Evolutionary conservation across 2,113 vertebrate species (phyloP).

Genomic region (Octodon degus): DNA sequence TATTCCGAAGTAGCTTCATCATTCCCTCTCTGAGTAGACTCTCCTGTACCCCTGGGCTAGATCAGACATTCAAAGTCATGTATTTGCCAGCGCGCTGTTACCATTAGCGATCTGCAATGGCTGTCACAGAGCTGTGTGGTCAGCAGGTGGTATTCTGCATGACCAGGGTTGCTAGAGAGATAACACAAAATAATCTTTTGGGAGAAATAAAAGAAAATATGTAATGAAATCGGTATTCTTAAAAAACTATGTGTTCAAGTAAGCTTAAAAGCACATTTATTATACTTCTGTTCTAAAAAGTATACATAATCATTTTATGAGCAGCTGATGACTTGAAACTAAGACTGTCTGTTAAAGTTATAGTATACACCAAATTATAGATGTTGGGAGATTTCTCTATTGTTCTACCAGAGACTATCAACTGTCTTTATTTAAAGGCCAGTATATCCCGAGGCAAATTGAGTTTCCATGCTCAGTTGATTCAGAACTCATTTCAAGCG

Average conservation of each 20-base stretch:
- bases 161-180: conserved; percentile 68
- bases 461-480: conserved; percentile 75
- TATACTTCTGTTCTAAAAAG: conserved; percentile 63
- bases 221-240: conserved; percentile 56
- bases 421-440: conserved; percentile 75
- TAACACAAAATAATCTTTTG: conserved; percentile 70
- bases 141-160: conserved; percentile 79
- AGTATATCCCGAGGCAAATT: conserved; percentile 72
- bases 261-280: conserved; percentile 68
- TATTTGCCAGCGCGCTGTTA: conserved; percentile 61
- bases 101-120: conserved; percentile 79
- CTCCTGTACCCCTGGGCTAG: conserved; percentile 75
- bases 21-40: conserved; percentile 75
- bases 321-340: conserved; percentile 63
- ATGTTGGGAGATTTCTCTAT: conserved; percentile 66
- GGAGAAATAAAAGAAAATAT: conserved; percentile 76
- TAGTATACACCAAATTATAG: conserved; percentile 51
- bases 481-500: conserved; percentile 70
- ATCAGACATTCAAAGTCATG: conserved; percentile 73
- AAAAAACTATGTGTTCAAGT: conserved; percentile 54
- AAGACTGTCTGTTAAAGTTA: conserved; percentile 48
- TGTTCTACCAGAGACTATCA: conserved; percentile 70
- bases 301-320: conserved; percentile 41
- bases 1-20: conserved; percentile 76
- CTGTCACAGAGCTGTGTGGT: conserved; percentile 72